Conservation (phyloP, 1,140 invertebrate genomes). For the Bombus pascuorum region DNA sequence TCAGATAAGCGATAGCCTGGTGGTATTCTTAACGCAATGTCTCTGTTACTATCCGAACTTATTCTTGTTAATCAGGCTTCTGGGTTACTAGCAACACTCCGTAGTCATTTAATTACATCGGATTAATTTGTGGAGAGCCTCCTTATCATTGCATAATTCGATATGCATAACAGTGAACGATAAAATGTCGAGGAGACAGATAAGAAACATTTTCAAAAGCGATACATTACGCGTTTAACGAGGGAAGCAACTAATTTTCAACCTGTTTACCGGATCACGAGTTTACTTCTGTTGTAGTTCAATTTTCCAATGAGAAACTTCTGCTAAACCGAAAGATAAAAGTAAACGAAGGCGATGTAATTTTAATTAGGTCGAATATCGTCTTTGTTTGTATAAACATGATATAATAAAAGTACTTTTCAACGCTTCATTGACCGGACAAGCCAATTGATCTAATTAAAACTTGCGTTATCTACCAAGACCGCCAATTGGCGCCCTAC, state of each 20-base stretch:
- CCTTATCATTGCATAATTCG: neutral
- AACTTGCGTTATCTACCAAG: neutral
- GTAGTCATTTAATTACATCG: neutral
- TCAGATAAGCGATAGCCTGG: slow-evolving; percentile 17
- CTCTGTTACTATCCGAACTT: slow-evolving; percentile 19
- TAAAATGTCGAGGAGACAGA: neutral
- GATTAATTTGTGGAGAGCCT: neutral
- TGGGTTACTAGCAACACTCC: neutral
- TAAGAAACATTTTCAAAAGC: too few species aligned
- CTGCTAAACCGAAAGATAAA: neutral
- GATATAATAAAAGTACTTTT: neutral
- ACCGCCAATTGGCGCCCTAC: neutral
- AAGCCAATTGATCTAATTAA: neutral
- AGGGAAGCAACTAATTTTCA: neutral
- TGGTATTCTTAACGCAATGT: neutral
- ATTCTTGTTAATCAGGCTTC: neutral
- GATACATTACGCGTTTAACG: neutral
- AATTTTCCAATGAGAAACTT: neutral
- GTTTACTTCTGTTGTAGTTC: neutral
- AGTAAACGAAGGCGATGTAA: neutral
- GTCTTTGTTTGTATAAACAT: neutral
- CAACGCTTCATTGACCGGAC: neutral
- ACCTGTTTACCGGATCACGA: neutral
- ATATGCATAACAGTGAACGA: neutral
- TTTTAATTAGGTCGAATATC: neutral